Evolutionary conservation across 2,797 vertebrate species (phyloP), one percentile per base, ranked within the genome.

Genomic region (Spinus pinus): DNA sequence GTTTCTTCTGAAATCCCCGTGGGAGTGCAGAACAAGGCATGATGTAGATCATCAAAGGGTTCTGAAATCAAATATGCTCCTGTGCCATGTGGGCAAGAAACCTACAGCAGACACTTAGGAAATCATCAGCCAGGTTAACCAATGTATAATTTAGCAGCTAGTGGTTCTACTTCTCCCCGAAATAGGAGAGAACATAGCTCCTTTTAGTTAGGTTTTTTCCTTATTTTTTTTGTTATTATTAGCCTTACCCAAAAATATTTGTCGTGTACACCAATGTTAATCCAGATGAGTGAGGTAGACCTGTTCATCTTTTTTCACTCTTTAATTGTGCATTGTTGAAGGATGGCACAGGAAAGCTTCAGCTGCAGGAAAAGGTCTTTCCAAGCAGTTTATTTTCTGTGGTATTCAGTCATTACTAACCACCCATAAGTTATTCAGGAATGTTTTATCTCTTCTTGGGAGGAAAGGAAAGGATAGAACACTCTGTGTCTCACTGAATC

Each of bases 181-280:
- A 91, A n/a, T 1, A 61, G 16, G 19, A 67, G 25, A 19, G 10
- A 12, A 35, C 30, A 7, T 2, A 60, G 22, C 3, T 75, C 15
- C 49, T 58, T 22, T 19, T 44, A 19, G 3, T 49, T 49, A 20
- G 13, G 0, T 24, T 7, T 23, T 1, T 18, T 1, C 2, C 1
- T 51, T 74, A 7, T n/a, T 70, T 9, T 31, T 72, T 6, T 51
- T 47, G 5, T 51, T 78, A 15, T 57, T 79, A 53, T 70, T 39
- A 44, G 2, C 11, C 21, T 81, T 61, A 47, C 5, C 11, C 35
- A 84, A 86, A 88, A 25, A 18, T 30, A 10, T 23, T 7, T 16
- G 10, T 60, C 7, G 8, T 22, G 8, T 25, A 47, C 6, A 15
- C 21, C 18, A 25, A 35, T 18, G 16, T 42, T 30, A 60, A 50